Base-by-base conservation (phyloP, 2,797 vertebrate genomes). In the Tokudaia muenninki region DNA sequence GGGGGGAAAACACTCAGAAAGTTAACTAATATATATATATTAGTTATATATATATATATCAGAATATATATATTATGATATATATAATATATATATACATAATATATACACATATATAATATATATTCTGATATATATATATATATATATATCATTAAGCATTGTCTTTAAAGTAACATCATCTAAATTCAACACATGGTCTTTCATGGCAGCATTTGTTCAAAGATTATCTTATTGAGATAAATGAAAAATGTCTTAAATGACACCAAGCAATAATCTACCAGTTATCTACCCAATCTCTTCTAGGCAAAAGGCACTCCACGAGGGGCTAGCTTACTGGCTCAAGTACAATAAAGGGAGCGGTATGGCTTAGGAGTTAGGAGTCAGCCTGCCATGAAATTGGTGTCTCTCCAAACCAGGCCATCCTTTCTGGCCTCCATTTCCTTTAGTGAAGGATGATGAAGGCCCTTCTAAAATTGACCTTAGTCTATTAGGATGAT, bases 131-230 rank as follows among this genome's bases (percentile, higher is more conserved):
- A 41, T 41, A 41, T 41, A 41, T 41, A 41, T 41, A 41, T 41
- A 41, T 41, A 41, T 70, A 79, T 77, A 83, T 89, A 80, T 59
- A 29, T 77, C 75, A 94, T 94, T 83, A 44, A 89, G 44, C 24
- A 67, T 77, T 74, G 74, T 92, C 24, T 94, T 95, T 16, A 88
- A 70, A 74, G 52, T 92, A 79, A 89, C 67, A 81, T 67, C 44
- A 93, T 78, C 57, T 59, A 91, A 74, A 81, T 93, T 92, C 93
- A 79, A 75, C 70, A 41, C 14, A 37, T 67, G 44, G 47, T 82
- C 44, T 90, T 79, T 92, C 12, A 67, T 22, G 90, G 47, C 59
- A 91, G 65, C 24, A 63, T 65, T 92, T 95, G 75, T 78, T 96
- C 79, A 37, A 87, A 91, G 77, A 94, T 50, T 47, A 70, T 77